Percentiles rank a stretch among this genome's conserved stretches.
phyloP scores from a whole-genome alignment of 2,113 vertebrate genomes.

The Podocnemis expansa region DNA sequence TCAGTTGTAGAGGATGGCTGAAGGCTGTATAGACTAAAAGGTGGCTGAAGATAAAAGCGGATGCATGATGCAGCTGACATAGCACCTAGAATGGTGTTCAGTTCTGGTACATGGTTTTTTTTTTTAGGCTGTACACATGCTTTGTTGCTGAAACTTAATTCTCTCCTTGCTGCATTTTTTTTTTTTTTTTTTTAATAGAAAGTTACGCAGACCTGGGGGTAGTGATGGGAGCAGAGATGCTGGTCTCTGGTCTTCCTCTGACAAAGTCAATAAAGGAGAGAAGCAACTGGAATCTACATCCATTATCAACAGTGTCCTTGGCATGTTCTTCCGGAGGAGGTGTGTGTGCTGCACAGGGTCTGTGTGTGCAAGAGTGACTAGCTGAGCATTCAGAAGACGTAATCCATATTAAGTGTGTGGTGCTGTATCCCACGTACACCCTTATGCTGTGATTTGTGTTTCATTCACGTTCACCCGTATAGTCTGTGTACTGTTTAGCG shows the following conservation, averaged over 20 bases:
- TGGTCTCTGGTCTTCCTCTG: slow-evolving; percentile 58
- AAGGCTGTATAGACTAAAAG: no score
- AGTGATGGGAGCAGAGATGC: slow-evolving; percentile 71
- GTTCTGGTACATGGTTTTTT: not conserved
- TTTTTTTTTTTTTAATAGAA: slow-evolving; percentile 74
- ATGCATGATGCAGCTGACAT: not conserved
- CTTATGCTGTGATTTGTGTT: no score
- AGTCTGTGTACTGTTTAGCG: no score
- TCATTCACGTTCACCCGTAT: no score
- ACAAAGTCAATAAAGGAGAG: slow-evolving; percentile 65
- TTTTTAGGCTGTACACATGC: not conserved
- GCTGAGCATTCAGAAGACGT: not conserved
- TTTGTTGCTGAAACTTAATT: not conserved
- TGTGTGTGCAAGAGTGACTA: not conserved
- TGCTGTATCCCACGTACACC: no score
- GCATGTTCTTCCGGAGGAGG: slow-evolving; percentile 73
- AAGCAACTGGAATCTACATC: slow-evolving; percentile 59
- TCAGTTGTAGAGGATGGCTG: no score
- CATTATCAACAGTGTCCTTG: slow-evolving; percentile 45
- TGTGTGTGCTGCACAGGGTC: not conserved
- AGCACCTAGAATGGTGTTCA: not conserved
- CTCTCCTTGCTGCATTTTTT: no score
- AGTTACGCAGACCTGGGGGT: slow-evolving; percentile 77
- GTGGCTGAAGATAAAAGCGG: no score
- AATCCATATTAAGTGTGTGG: not conserved